Evolutionary conservation across 2,888 invertebrate species (phyloP), one percentile per base, ranked within the genome.

Genomic region (Phasia obesa): DNA sequence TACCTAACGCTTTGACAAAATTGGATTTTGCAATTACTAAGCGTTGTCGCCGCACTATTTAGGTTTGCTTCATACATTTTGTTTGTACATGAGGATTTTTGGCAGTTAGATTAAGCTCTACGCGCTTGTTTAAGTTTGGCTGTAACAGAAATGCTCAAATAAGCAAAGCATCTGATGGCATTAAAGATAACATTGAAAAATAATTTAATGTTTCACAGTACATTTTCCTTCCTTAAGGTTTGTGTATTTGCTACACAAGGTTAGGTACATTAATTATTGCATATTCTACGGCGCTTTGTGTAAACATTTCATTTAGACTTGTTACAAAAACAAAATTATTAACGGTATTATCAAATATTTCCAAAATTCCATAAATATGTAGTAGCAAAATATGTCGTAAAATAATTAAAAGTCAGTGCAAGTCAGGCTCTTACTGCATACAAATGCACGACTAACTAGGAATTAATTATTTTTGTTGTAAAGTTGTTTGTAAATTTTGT

Each of bases 391-490:
- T 9, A 35, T 25, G 17, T 57, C 3, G 49, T 19, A 60, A 47
- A 47, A 55, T 21, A 23, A 51, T 19, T 53, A 27, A 38, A 49
- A 1, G 19, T 82, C 27, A 82, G 74, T 79, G 47, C 38, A 75
- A 49, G 35, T 79, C 79, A 42, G 31, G 38, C 49, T 79, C 17
- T 47, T 27, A 67, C 60, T 67, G 83, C 79, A 79, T 60, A 64
- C 65, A 51, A 69, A 44, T 67, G 82, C 62, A 71, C n/a, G 55
- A 47, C 15, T 57, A 70, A 55, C n/a, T 47, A 70, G 4, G 19
- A 51, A 15, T 27, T 49, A 25, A 59, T 31, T 42, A 2, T 53
- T 35, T 9, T 42, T 47, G 42, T 64, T 19, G 23, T 42, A 44
- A 21, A 31, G 9, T 62, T 76, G 5, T 47, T 49, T 25, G 35